These are phyloP conservation scores for Ursus arctos DNA, from an alignment of 2,113 vertebrate genomes.

Conservation along the genomic window DNA sequence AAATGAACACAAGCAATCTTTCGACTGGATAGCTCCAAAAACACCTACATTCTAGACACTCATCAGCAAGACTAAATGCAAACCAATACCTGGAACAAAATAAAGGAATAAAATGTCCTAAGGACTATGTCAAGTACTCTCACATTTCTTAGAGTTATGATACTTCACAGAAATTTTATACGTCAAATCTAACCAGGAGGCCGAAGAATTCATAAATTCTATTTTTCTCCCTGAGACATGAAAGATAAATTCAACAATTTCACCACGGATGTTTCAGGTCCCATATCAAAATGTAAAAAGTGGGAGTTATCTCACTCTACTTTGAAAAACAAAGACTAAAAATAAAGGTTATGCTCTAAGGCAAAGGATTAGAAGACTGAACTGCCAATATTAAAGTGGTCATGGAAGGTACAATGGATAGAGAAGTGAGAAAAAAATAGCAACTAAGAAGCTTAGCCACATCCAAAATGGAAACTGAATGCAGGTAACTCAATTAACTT, in stretches of 20 bases:
- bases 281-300: not conserved
- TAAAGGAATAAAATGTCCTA: not conserved
- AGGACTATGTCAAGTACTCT: not conserved
- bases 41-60: not conserved
- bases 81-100: not conserved
- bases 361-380: not conserved
- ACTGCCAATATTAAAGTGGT: not conserved
- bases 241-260: conserved; percentile 58
- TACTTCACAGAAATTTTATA: not conserved
- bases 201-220: not conserved
- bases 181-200: conserved; percentile 10
- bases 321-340: conserved; percentile 48
- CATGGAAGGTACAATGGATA: not conserved
- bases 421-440: not conserved
- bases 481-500: not conserved
- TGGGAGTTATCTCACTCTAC: not conserved
- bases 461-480: not conserved
- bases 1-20: conserved; percentile 22
- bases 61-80: not conserved
- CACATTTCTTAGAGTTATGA: not conserved
- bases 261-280: not conserved
- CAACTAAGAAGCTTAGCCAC: not conserved
- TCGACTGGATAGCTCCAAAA: not conserved
- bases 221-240: not conserved
- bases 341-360: not conserved